Base-by-base conservation (phyloP, 2,797 vertebrate species). In the Oreortyx pictus region DNA sequence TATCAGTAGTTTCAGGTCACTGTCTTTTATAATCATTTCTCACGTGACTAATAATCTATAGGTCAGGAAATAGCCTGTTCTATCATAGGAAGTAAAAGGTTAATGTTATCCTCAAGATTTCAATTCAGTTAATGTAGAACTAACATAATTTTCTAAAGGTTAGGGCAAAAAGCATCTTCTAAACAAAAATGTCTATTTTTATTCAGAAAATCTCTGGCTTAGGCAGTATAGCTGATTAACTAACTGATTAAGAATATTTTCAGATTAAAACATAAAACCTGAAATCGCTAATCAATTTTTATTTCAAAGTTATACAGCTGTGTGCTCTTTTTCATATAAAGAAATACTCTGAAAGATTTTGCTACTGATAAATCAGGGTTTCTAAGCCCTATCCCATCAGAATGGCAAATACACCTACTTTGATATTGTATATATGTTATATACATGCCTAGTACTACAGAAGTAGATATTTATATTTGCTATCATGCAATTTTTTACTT, bases 121-220 rank as follows among this genome's bases (percentile, higher is more conserved):
- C 20, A 88, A 78, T 84, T 73, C 59, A 76, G 39, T 66, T 87
- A 82, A 89, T 79, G 73, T 73, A 82, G 72, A 19, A 75, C 11
- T 91, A 94, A 83, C 9, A 62, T 62, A 47, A 37, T 94, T 84
- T 82, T 88, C 52, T 79, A 93, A 94, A 94, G 71, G 64, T 95
- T 93, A 90, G 2, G 15, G 3, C 1, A 90, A 90, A 94, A 82
- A 33, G 2, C 2, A 44, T 59, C 15, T 56, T 7, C 13, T 86
- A 79, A 83, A 52, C 6, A 81, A 68, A 15, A 61, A 29, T 3
- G 60, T 66, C 22, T 43, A 7, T 2, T 49, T 79, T 91, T 71
- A 87, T 37, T 85, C 5, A 59, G 52, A 79, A 79, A 47, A 59
- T 0, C 4, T 1, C 9, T 3, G 3, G 2, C 9, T 3, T 83